Conservation (phyloP, 1,140 invertebrate species). For the Papilio xuthus region DNA sequence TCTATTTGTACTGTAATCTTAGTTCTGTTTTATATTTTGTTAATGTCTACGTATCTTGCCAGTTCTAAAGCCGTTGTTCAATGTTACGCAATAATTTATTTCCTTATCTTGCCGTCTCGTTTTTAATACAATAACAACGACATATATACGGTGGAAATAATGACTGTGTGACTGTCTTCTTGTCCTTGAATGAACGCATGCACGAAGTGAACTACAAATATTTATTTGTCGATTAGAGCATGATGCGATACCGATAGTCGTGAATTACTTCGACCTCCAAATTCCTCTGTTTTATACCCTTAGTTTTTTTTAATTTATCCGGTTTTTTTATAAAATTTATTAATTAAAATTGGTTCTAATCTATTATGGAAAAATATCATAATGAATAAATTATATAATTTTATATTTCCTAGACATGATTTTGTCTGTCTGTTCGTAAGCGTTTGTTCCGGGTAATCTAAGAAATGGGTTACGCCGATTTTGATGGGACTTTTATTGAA, state of each 20-base stretch:
- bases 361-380: too few species aligned
- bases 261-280: not conserved
- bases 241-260: not conserved
- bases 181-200: slow-evolving; percentile 6
- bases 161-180: not conserved
- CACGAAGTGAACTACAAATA: slow-evolving; percentile 11
- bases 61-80: not conserved
- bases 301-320: too few species aligned
- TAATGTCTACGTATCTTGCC: not conserved
- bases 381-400: not conserved
- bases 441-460: too few species aligned
- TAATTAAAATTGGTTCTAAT: too few species aligned
- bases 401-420: too few species aligned
- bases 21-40: not conserved
- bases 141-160: not conserved
- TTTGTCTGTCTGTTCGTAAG: too few species aligned
- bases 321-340: too few species aligned
- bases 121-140: slow-evolving; percentile 5
- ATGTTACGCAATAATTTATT: slow-evolving; percentile 9
- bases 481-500: too few species aligned
- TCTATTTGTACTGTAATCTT: not conserved
- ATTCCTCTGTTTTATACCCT: not conserved
- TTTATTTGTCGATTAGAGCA: slow-evolving; percentile 23
- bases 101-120: not conserved
- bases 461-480: too few species aligned